Conservation (phyloP, 2,888 invertebrate genomes). For the Amphipoea oculea region DNA sequence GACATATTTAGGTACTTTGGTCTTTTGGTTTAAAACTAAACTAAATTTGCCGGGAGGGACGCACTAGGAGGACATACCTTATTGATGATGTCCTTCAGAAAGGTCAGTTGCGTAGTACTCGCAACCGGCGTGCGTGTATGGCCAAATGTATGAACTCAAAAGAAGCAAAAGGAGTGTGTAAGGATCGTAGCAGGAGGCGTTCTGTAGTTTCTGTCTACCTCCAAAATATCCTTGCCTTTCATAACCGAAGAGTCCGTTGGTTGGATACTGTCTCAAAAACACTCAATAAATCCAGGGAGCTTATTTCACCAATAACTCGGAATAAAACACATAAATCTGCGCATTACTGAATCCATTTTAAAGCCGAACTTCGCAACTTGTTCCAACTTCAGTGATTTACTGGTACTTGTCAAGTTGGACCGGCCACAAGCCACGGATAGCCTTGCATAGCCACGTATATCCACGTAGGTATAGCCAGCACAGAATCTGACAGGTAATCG, state of each 20-base stretch:
- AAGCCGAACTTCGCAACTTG: constrained; percentile 43
- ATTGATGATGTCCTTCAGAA: not conserved
- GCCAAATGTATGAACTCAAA: not conserved
- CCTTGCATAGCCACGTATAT: not conserved
- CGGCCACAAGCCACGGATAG: constrained; percentile 33
- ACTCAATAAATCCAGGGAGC: not conserved
- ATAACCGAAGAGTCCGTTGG: not conserved
- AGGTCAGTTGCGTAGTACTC: not conserved
- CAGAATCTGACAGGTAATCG: constrained; percentile 58
- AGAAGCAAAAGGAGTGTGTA: not conserved
- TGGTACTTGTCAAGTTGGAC: constrained; percentile 37
- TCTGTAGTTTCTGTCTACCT: not conserved
- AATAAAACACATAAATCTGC: constrained; percentile 39
- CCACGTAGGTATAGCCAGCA: not conserved
- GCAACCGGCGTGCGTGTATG: not conserved
- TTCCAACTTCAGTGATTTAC: constrained; percentile 49
- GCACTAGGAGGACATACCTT: not conserved
- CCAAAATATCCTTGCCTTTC: not conserved
- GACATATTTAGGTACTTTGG: no score
- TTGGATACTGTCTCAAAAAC: not conserved
- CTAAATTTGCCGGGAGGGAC: no score
- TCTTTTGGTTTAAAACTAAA: no score
- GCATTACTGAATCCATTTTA: constrained; percentile 48
- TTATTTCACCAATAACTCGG: not conserved
- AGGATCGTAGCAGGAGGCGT: not conserved